A percentile compares a stretch with the other conserved stretches of the same genome.
Evolutionary conservation across 2,797 vertebrate genomes (phyloP).

Genomic region (Syngnathus acus): DNA sequence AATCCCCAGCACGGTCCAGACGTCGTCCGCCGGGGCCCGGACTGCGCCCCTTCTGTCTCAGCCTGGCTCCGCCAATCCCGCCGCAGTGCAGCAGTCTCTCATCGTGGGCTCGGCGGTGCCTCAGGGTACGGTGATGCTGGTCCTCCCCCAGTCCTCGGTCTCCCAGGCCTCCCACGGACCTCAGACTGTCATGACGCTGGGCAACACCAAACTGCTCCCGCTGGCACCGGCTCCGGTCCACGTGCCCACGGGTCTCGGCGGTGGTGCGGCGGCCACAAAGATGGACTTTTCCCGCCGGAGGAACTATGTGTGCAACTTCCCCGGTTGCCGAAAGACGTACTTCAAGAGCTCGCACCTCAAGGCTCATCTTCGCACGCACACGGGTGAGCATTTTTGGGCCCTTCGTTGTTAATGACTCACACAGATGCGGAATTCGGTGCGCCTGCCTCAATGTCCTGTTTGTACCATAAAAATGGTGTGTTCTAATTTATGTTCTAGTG

Average conservation of each 20-base stretch:
- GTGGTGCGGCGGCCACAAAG: constrained; percentile 61
- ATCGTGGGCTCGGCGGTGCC: constrained; percentile 80
- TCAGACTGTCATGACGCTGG: constrained; percentile 79
- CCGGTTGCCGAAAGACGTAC: constrained; percentile 94
- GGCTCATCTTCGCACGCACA: constrained; percentile 97
- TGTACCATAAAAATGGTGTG: constrained; percentile 3
- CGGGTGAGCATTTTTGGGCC: constrained; percentile 69
- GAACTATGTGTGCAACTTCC: constrained; percentile 89
- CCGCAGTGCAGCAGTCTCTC: constrained; percentile 71
- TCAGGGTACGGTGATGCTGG: constrained; percentile 91
- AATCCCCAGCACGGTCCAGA: constrained; percentile 72
- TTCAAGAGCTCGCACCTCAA: constrained; percentile 99
- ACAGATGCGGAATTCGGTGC: constrained; percentile 14
- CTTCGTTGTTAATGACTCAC: background rate
- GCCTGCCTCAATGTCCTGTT: constrained; percentile 23
- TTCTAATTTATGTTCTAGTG: too few species aligned
- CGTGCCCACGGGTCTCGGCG: constrained; percentile 76
- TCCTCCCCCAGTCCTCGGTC: constrained; percentile 81
- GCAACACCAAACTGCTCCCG: constrained; percentile 87
- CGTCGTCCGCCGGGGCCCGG: constrained; percentile 61
- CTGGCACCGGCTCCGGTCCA: constrained; percentile 90
- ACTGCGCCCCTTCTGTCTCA: constrained; percentile 73
- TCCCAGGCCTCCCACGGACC: constrained; percentile 67
- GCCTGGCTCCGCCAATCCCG: constrained; percentile 34
- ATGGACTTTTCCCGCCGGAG: constrained; percentile 90